These are phyloP conservation scores for Gymnoscopelus microlampas DNA, from an alignment of 2,797 vertebrate species.

Conservation along the genomic window DNA sequence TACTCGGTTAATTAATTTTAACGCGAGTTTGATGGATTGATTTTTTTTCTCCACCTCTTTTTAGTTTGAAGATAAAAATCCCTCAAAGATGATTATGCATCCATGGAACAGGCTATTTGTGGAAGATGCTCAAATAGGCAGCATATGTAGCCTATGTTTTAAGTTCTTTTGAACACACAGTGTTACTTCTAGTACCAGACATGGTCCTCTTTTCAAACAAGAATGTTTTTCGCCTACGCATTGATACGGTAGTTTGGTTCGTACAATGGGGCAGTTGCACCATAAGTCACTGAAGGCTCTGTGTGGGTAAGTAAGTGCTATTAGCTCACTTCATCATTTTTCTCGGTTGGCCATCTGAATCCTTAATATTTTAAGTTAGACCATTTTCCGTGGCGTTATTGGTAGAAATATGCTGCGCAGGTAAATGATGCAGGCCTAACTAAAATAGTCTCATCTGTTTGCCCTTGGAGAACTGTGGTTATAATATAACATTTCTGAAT, in stretches of 20 bases:
- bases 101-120: slow-evolving; percentile 11
- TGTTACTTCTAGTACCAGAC: slow-evolving; percentile 76
- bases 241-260: slow-evolving; percentile 86
- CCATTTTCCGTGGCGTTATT: no score
- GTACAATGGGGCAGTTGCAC: slow-evolving; percentile 75
- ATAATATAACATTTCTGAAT: no score
- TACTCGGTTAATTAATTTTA: neutral
- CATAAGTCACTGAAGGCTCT: slow-evolving; percentile 46
- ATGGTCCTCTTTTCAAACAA: slow-evolving; percentile 78
- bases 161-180: slow-evolving; percentile 70
- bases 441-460: neutral
- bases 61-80: slow-evolving; percentile 10
- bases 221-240: slow-evolving; percentile 86
- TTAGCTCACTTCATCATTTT: slow-evolving; percentile 55
- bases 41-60: neutral
- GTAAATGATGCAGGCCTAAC: neutral
- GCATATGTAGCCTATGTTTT: slow-evolving; percentile 36
- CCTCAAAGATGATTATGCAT: neutral
- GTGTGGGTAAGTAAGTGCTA: slow-evolving; percentile 62
- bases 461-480: neutral
- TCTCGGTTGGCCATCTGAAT: slow-evolving; percentile 18
- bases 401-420: neutral
- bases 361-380: neutral
- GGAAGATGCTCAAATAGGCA: slow-evolving; percentile 33
- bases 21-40: neutral